Percentiles rank a stretch among this genome's conserved stretches.
Conservation (phyloP, 2,797 vertebrate species). For the Brachyalestes nurse region DNA sequence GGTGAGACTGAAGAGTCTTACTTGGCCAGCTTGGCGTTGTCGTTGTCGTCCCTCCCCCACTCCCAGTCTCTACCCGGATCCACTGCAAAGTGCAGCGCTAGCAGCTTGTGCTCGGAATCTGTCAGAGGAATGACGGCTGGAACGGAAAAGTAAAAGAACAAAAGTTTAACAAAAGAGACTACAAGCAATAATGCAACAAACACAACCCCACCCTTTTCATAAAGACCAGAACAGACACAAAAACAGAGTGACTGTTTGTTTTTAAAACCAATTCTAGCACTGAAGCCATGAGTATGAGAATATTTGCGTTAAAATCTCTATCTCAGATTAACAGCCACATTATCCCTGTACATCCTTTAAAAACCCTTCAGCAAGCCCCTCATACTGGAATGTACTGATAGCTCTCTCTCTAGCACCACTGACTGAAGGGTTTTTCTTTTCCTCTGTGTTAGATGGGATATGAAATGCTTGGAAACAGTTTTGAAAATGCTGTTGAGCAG, state of each 20-base stretch:
- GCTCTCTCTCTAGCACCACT: slow-evolving; percentile 20
- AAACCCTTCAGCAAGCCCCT: neutral
- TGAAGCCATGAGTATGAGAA: neutral
- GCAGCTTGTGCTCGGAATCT: slow-evolving; percentile 97
- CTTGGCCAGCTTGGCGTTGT: slow-evolving; percentile 94
- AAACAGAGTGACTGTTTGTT: neutral
- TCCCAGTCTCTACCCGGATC: slow-evolving; percentile 98
- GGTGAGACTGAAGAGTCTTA: slow-evolving; percentile 73
- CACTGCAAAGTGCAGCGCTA: slow-evolving; percentile 96
- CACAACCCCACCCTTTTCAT: neutral
- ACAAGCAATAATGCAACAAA: slow-evolving; percentile 5
- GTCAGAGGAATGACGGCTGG: slow-evolving; percentile 97
- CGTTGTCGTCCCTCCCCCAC: slow-evolving; percentile 96
- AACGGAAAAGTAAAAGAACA: slow-evolving; percentile 67
- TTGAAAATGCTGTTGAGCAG: neutral
- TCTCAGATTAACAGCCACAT: slow-evolving; percentile 15
- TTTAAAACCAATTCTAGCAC: neutral
- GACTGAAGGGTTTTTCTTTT: neutral
- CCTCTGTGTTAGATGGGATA: neutral
- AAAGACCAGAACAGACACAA: neutral
- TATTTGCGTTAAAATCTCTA: neutral
- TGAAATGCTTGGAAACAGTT: neutral
- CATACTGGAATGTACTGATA: neutral
- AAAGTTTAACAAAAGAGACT: neutral
- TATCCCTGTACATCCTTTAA: slow-evolving; percentile 12